phyloP scores from a whole-genome alignment of 2,797 vertebrate species.

The Crenuchus spilurus region DNA sequence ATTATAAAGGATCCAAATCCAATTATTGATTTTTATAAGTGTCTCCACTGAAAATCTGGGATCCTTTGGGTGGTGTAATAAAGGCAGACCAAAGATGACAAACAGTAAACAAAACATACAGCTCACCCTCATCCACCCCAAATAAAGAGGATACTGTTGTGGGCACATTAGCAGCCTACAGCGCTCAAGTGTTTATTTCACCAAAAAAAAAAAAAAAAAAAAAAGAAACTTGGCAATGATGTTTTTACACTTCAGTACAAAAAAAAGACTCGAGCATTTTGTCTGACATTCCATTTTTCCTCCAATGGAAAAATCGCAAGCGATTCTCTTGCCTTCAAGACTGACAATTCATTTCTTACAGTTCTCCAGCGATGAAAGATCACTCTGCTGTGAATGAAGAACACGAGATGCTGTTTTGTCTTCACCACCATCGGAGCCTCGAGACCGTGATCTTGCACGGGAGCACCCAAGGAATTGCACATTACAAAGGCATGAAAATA shows the following conservation, averaged over 20 bases:
- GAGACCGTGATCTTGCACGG: slow-evolving; percentile 60
- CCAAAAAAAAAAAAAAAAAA: slow-evolving; percentile 12
- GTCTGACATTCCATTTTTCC: slow-evolving; percentile 15
- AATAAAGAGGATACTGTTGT: background rate
- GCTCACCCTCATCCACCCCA: background rate
- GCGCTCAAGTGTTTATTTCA: slow-evolving; percentile 42
- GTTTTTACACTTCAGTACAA: slow-evolving; percentile 45
- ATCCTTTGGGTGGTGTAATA: background rate
- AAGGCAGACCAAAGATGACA: background rate
- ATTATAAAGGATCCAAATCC: too few relatives aligned
- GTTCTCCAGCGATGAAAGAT: slow-evolving; percentile 55
- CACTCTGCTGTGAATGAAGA: slow-evolving; percentile 48
- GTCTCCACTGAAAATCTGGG: background rate
- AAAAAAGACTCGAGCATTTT: slow-evolving; percentile 30
- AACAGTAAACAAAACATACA: background rate
- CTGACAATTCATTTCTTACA: slow-evolving; percentile 58
- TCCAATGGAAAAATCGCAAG: slow-evolving; percentile 39
- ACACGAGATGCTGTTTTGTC: slow-evolving; percentile 67
- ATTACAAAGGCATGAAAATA: slow-evolving; percentile 76
- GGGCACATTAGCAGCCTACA: slow-evolving; percentile 11
- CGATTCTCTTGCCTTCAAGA: slow-evolving; percentile 43
- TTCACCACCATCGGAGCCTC: slow-evolving; percentile 67
- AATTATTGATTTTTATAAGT: too few relatives aligned
- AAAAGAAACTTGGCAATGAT: slow-evolving; percentile 22
- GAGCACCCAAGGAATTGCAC: slow-evolving; percentile 77